Conservation (phyloP, 1,140 invertebrate genomes). For the Lysiphlebus fabarum region DNA sequence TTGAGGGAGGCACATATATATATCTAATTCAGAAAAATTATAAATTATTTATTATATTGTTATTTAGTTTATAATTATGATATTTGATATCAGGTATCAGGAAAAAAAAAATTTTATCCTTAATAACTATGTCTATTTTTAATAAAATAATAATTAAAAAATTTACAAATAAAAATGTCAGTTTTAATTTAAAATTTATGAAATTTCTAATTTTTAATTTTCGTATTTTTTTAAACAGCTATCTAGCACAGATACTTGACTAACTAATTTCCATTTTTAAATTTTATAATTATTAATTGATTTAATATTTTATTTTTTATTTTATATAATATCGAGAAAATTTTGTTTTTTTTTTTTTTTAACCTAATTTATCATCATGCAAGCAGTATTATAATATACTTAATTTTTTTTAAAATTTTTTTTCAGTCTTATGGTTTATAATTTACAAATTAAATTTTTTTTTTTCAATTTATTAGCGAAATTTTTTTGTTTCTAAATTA, state of each 20-base stretch:
- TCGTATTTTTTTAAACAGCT: too few relatives aligned
- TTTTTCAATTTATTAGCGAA: not conserved
- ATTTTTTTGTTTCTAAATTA: not conserved
- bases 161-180: too few relatives aligned
- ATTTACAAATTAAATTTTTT: constrained; percentile 6
- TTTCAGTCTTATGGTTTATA: constrained; percentile 21
- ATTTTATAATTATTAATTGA: not conserved
- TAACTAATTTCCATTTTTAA: too few relatives aligned
- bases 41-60: too few relatives aligned
- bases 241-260: not conserved
- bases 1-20: too few relatives aligned
- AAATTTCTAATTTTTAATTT: too few relatives aligned
- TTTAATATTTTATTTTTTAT: constrained; percentile 1
- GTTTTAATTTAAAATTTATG: too few relatives aligned
- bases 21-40: too few relatives aligned
- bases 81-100: constrained; percentile 18
- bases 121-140: too few relatives aligned
- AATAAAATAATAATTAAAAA: too few relatives aligned
- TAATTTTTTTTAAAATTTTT: constrained; percentile 6
- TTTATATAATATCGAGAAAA: not conserved
- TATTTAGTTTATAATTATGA: not conserved
- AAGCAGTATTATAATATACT: not conserved
- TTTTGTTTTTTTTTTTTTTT: not conserved
- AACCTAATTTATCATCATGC: constrained; percentile 6
- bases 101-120: constrained; percentile 3